Evolutionary conservation across 2,888 invertebrate genomes (phyloP).

Genomic region (Helobdella robusta): DNA sequence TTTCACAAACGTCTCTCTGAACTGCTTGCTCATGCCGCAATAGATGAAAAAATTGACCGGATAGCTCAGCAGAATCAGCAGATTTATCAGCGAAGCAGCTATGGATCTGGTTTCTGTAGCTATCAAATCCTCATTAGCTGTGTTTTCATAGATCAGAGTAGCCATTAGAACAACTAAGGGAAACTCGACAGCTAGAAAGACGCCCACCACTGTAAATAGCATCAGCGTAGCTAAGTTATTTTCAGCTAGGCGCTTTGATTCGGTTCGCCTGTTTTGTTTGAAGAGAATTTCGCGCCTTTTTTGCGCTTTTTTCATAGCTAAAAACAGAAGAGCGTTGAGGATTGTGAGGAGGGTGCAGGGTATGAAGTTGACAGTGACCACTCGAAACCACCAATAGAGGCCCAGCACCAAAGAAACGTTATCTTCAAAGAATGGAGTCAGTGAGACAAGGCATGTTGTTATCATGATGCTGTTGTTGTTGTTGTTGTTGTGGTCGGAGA

Average conservation of each 20-base stretch:
- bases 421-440: slow-evolving; percentile 30
- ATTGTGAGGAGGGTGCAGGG: slow-evolving; percentile 81
- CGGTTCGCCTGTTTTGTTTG: slow-evolving; percentile 56
- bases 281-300: slow-evolving; percentile 66
- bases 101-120: slow-evolving; percentile 21
- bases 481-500: background rate
- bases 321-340: slow-evolving; percentile 74
- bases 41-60: slow-evolving; percentile 90
- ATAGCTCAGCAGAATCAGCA: slow-evolving; percentile 79
- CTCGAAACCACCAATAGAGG: slow-evolving; percentile 67
- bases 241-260: slow-evolving; percentile 45
- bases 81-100: slow-evolving; percentile 63
- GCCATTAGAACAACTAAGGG: slow-evolving; percentile 52
- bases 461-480: background rate
- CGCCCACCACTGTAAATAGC: slow-evolving; percentile 44
- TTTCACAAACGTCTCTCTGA: slow-evolving; percentile 78
- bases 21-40: slow-evolving; percentile 88
- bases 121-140: slow-evolving; percentile 31
- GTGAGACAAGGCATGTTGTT: slow-evolving; percentile 32
- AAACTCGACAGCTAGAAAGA: slow-evolving; percentile 52
- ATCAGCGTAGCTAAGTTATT: slow-evolving; percentile 43
- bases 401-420: slow-evolving; percentile 60
- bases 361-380: slow-evolving; percentile 78
- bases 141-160: slow-evolving; percentile 63
- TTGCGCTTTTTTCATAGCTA: slow-evolving; percentile 74